Conservation (phyloP, 2,113 vertebrate genomes). For the Tenrec ecaudatus region DNA sequence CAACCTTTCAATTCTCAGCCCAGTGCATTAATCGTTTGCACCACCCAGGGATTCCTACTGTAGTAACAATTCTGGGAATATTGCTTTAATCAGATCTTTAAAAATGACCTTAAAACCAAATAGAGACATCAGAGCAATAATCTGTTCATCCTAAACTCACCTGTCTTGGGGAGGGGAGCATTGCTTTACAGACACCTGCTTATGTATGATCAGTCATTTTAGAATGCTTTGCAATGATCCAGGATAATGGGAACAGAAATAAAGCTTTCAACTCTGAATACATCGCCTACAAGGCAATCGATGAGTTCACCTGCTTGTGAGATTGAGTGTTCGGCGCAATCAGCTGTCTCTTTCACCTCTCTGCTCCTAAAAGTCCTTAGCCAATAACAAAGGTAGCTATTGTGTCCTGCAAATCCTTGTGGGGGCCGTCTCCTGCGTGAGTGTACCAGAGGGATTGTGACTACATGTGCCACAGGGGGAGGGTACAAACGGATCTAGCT, state of each 20-base stretch:
- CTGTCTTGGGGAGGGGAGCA: background rate
- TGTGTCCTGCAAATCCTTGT: background rate
- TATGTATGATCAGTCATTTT: constrained; percentile 25
- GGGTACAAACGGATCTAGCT: constrained; percentile 40
- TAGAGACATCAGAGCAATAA: background rate
- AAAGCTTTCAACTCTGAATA: constrained; percentile 23
- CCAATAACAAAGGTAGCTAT: constrained; percentile 21
- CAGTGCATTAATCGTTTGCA: background rate
- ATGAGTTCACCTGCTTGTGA: background rate
- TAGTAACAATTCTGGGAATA: background rate
- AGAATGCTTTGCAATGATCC: background rate
- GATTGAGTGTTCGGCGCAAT: background rate
- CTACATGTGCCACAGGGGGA: background rate
- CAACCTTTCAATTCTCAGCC: background rate
- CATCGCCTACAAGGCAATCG: background rate
- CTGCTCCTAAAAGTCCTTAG: constrained; percentile 11
- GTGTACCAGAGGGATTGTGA: background rate
- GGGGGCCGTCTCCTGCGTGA: background rate
- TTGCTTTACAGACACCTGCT: constrained; percentile 34
- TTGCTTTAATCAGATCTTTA: background rate
- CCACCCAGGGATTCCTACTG: background rate
- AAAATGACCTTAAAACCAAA: background rate
- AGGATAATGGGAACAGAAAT: constrained; percentile 29
- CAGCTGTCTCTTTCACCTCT: constrained; percentile 11
- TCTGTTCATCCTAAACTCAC: background rate